These are phyloP conservation scores for Actinostola sp. DNA, from an alignment of 92 coral and sea anemone genomes.

Conservation along the genomic window DNA sequence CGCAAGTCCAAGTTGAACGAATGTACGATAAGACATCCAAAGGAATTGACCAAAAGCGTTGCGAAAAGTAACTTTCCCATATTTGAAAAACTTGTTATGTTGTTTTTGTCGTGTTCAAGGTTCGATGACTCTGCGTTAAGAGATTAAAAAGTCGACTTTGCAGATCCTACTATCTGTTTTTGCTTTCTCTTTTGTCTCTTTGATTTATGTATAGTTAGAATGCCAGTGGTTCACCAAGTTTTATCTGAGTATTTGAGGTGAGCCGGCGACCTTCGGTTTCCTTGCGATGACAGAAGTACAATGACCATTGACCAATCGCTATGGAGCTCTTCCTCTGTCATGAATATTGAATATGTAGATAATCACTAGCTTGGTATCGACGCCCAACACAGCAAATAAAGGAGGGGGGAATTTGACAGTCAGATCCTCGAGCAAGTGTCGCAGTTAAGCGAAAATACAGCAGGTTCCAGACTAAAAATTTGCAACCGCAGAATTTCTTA, in stretches of 20 bases:
- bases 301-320: neutral
- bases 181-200: neutral
- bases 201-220: neutral
- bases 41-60: constrained; percentile 8
- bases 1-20: constrained; percentile 63
- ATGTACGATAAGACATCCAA: constrained; percentile 3
- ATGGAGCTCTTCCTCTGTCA: neutral
- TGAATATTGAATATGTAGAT: neutral
- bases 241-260: too few species aligned
- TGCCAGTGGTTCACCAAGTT: constrained; percentile 13
- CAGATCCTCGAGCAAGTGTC: too few species aligned
- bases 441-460: too few species aligned
- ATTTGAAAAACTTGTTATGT: neutral
- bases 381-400: too few species aligned
- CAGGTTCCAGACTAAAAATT: too few species aligned
- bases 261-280: neutral
- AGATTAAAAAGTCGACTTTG: neutral
- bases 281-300: constrained; percentile 2
- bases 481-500: too few species aligned
- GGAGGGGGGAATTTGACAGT: too few species aligned
- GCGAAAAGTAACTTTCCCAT: constrained; percentile 1
- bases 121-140: neutral
- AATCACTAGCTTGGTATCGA: too few species aligned
- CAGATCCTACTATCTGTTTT: neutral
- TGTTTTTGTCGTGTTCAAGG: neutral